Percentiles rank a stretch among this genome's conserved stretches.
Evolutionary conservation across 2,888 invertebrate genomes (phyloP).

Genomic region (Branchipolynoe longqiensis): DNA sequence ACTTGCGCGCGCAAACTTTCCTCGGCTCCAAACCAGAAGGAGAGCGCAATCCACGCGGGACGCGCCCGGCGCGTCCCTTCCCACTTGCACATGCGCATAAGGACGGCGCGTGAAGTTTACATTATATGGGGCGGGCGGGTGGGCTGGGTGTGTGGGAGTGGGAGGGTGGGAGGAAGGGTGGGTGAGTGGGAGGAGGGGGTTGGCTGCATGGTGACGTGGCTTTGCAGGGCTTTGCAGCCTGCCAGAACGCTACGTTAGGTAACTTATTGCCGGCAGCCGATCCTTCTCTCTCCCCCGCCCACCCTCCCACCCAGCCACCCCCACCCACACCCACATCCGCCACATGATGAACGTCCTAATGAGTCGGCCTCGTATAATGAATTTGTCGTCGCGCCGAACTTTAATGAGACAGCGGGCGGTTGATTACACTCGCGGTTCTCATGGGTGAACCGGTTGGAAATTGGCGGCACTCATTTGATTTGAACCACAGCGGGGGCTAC

Average conservation of each 20-base stretch:
- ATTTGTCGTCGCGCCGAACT: background rate
- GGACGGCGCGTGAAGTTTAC: background rate
- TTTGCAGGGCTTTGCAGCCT: no score
- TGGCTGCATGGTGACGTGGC: background rate
- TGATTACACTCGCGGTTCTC: background rate
- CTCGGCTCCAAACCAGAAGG: no score
- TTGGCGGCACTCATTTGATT: slow-evolving; percentile 15
- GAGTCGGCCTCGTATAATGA: background rate
- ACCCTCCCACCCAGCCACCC: no score
- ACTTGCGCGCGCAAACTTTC: no score
- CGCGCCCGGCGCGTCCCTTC: no score
- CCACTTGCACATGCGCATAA: background rate
- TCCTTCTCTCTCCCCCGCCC: no score
- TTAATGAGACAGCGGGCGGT: background rate
- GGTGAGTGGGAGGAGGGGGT: background rate
- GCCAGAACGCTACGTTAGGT: background rate
- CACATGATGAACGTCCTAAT: slow-evolving; percentile 11
- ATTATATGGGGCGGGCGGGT: no score
- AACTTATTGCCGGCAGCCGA: slow-evolving; percentile 9
- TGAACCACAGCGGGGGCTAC: no score
- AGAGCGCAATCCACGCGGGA: no score
- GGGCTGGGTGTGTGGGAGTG: background rate
- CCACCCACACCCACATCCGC: no score
- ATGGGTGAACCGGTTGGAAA: background rate
- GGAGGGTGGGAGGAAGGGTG: background rate